Evolutionary conservation across 2,113 vertebrate genomes (phyloP).

Genomic region (Phoxinus phoxinus): DNA sequence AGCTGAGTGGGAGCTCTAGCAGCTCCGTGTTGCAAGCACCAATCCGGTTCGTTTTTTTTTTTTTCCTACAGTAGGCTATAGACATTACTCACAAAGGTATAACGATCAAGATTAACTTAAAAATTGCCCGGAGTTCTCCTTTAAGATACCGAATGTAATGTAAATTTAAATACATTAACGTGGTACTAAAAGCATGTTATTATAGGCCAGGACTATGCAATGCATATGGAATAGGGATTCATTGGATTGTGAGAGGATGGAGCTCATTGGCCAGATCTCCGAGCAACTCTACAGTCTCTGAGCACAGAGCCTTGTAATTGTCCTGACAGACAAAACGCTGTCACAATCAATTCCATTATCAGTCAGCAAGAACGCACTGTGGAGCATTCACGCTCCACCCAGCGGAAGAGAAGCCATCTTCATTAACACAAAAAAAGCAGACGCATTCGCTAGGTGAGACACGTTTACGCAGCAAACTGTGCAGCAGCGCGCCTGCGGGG

Average conservation of each 20-base stretch:
- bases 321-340: constrained; percentile 50
- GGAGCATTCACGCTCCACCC: constrained; percentile 18
- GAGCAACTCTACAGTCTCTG: neutral
- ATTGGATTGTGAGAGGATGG: neutral
- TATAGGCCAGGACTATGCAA: neutral
- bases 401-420: constrained; percentile 30
- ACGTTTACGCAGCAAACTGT: constrained; percentile 8
- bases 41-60: too few relatives aligned
- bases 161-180: too few relatives aligned
- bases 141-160: too few relatives aligned
- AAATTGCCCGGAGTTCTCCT: too few relatives aligned
- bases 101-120: too few relatives aligned
- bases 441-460: neutral
- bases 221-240: neutral
- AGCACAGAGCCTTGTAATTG: constrained; percentile 47
- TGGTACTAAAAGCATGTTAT: too few relatives aligned
- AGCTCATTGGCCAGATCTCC: neutral
- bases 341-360: constrained; percentile 57
- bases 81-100: too few relatives aligned
- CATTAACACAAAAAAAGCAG: constrained; percentile 33
- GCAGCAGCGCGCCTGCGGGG: neutral
- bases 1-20: too few relatives aligned
- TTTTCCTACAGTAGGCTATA: too few relatives aligned
- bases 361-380: constrained; percentile 38
- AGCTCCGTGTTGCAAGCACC: too few relatives aligned